A percentile compares a stretch with the other conserved stretches of the same genome.
Evolutionary conservation across 2,888 invertebrate species (phyloP).

Genomic region (Gastrophysa polygoni): DNA sequence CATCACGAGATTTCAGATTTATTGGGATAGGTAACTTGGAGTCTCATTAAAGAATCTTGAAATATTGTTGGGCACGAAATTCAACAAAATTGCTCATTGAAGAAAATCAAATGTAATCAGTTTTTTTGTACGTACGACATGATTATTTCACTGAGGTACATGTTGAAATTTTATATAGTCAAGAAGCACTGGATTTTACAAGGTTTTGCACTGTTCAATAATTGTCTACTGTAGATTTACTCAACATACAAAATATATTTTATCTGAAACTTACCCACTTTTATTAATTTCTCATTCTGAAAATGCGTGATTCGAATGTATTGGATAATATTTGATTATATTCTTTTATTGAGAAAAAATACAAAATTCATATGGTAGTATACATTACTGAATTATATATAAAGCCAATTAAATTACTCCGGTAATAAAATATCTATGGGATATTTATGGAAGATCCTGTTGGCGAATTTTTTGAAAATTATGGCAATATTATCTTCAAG

Average conservation of each 20-base stretch:
- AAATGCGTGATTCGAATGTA: not conserved
- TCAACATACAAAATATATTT: not conserved
- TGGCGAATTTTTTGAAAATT: slow-evolving; percentile 64
- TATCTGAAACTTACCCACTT: not conserved
- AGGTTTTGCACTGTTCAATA: not conserved
- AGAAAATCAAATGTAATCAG: too few species aligned
- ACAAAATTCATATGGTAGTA: not conserved
- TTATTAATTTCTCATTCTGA: not conserved
- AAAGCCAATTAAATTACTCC: slow-evolving; percentile 38
- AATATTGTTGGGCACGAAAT: too few species aligned
- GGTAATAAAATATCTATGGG: slow-evolving; percentile 64
- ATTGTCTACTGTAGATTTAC: not conserved
- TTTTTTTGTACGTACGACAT: too few species aligned
- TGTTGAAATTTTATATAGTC: not conserved
- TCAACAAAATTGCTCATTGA: too few species aligned
- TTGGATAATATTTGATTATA: too few species aligned
- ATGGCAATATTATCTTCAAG: slow-evolving; percentile 68
- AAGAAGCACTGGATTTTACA: not conserved
- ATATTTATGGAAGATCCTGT: slow-evolving; percentile 66
- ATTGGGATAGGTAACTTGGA: too few species aligned
- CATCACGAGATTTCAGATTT: too few species aligned
- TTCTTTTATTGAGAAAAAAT: not conserved
- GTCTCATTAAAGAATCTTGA: too few species aligned
- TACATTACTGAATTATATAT: not conserved
- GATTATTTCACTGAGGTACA: not conserved